Base-by-base conservation (phyloP, 53 echinoderm and acorn worm species). In the Antedon mediterranea region DNA sequence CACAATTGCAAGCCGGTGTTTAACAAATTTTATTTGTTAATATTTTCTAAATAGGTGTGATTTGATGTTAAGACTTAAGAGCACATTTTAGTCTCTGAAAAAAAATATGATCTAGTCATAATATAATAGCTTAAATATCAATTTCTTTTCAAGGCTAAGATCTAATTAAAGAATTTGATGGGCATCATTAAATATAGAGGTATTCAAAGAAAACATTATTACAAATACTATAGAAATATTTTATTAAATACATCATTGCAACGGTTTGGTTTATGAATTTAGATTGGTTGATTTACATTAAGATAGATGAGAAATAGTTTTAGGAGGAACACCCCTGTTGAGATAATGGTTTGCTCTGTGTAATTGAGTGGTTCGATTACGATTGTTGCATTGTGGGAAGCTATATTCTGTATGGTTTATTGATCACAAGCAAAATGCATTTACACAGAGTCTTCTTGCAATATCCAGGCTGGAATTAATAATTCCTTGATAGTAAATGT, bases 311-410 rank as follows among this genome's bases (percentile, higher is more conserved):
- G 41, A 41, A 57, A 57, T 57, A 11, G 57, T 18, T 57, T n/a
- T n/a, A n/a, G 37, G 23, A 18, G 23, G 57, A 57, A 18, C 57
- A 57, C 57, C 57, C 57, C 57, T 57, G 2, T 57, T 15, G 14
- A 11, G 11, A 57, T 15, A 57, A 23, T 57, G 57, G 57, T 57
- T 15, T 13, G 57, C 7, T 57, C 57, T 57, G 11, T 15, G 57
- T 57, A 57, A 57, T 57, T 57, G 57, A 57, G 57, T 57, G 57
- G 57, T 57, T 57, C 57, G 57, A 57, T 57, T 57, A 57, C 57
- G 14, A 23, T 18, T 18, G 57, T 57, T 57, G 57, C 9, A 57
- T 57, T 57, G 57, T 57, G 57, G 57, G 57, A 15, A 57, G 57
- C 57, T 57, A 23, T 57, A 57, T 57, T 57, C 57, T 57, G 15